Conservation (phyloP, 2,888 invertebrate genomes). For the Acronicta psi region DNA sequence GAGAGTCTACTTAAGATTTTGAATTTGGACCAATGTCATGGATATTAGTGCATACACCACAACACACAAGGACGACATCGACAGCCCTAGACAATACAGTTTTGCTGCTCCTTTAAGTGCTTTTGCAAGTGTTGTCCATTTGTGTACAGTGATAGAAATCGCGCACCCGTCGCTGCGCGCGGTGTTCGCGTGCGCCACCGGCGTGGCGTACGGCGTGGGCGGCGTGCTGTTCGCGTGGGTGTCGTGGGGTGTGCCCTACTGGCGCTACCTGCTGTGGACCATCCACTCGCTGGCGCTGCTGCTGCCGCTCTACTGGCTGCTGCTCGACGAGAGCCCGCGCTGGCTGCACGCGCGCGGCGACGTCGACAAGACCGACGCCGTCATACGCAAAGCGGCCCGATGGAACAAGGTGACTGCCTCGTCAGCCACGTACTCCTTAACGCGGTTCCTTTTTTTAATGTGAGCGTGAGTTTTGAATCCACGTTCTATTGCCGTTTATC, state of each 20-base stretch:
- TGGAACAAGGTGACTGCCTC: slow-evolving; percentile 90
- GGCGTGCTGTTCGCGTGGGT: slow-evolving; percentile 83
- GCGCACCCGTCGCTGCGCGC: slow-evolving; percentile 79
- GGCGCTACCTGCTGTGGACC: slow-evolving; percentile 91
- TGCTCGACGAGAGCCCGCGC: slow-evolving; percentile 92
- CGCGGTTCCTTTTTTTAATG: too few species aligned
- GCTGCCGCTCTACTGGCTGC: slow-evolving; percentile 91
- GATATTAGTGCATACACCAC: too few species aligned
- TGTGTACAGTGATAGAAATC: slow-evolving; percentile 74
- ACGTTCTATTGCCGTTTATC: too few species aligned
- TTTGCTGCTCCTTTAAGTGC: too few species aligned
- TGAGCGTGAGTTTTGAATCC: too few species aligned
- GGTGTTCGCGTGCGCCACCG: slow-evolving; percentile 79
- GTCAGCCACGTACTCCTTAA: too few species aligned
- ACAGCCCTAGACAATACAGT: too few species aligned
- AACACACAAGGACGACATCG: too few species aligned
- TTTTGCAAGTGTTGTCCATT: neutral
- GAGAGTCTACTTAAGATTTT: too few species aligned
- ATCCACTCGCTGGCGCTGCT: slow-evolving; percentile 91
- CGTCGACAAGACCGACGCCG: slow-evolving; percentile 86
- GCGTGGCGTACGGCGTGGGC: slow-evolving; percentile 86
- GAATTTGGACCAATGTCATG: too few species aligned
- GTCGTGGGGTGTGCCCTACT: slow-evolving; percentile 88
- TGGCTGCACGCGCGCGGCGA: slow-evolving; percentile 92
- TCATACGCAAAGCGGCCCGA: slow-evolving; percentile 90